Conservation (phyloP, 1,140 invertebrate species). For the Cecropterus lyciades region DNA sequence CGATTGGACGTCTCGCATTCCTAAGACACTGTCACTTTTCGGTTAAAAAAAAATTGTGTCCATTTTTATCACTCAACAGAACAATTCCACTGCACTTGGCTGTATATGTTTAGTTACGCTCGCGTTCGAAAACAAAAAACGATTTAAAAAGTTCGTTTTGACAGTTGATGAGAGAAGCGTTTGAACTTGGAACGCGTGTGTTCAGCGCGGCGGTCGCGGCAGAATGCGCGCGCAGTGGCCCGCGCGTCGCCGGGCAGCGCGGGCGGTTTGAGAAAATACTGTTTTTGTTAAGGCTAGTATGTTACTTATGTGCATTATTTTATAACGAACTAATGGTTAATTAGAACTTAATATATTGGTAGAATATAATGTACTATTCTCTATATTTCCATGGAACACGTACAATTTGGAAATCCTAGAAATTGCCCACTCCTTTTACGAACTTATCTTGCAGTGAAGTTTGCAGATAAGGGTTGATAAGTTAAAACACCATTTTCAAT, state of each 20-base stretch:
- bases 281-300: constrained; percentile 31
- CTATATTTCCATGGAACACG: too few species aligned
- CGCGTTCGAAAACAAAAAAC: constrained; percentile 9
- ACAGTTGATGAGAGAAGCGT: constrained; percentile 27
- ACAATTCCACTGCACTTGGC: constrained; percentile 30
- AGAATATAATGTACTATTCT: too few species aligned
- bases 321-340: not conserved
- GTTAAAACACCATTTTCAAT: too few species aligned
- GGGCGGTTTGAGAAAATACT: constrained; percentile 32
- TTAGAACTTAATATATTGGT: too few species aligned
- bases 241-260: constrained; percentile 25
- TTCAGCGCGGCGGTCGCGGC: constrained; percentile 41
- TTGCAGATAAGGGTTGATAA: too few species aligned
- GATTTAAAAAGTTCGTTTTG: constrained; percentile 27
- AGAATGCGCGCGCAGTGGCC: constrained; percentile 42
- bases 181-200: constrained; percentile 40
- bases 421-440: too few species aligned
- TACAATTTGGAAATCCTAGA: too few species aligned
- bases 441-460: too few species aligned
- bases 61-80: constrained; percentile 28
- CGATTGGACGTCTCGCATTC: constrained; percentile 34
- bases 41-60: constrained; percentile 29
- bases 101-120: constrained; percentile 6
- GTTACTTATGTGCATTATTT: not conserved
- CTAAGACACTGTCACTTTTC: constrained; percentile 35